Evolutionary conservation across 23 tunicate species (phyloP).

Genomic region (Trididemnum clinides): DNA sequence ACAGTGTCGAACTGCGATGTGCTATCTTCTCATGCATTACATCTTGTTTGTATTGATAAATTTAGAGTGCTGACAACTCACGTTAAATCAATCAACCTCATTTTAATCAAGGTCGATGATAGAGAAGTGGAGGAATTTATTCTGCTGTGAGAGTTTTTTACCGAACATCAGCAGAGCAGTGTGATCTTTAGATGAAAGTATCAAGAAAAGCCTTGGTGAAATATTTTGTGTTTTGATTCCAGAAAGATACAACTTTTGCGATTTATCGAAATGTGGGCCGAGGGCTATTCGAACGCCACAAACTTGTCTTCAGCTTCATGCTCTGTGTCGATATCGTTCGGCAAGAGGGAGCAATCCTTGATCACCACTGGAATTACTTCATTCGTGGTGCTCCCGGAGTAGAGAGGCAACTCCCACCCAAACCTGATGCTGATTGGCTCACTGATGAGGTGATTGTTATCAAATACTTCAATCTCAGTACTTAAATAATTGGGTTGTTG

Average conservation of each 20-base stretch:
- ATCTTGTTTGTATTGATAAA: too few relatives aligned
- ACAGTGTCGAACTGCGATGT: too few relatives aligned
- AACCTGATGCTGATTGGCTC: slow-evolving; percentile 70
- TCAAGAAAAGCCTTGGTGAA: too few relatives aligned
- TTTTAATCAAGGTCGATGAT: too few relatives aligned
- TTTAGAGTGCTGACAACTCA: too few relatives aligned
- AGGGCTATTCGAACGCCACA: slow-evolving; percentile 88
- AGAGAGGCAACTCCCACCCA: slow-evolving; percentile 58
- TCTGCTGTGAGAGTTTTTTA: too few relatives aligned
- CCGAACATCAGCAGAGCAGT: too few relatives aligned
- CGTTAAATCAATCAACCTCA: too few relatives aligned
- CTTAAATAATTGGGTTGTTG: not conserved
- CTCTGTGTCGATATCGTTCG: slow-evolving; percentile 78
- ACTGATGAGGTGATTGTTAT: slow-evolving; percentile 52
- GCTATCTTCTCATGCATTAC: too few relatives aligned
- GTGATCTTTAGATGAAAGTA: too few relatives aligned
- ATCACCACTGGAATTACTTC: slow-evolving; percentile 74
- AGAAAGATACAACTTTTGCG: slow-evolving; percentile 79
- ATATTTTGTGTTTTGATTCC: not conserved
- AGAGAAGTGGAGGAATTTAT: too few relatives aligned
- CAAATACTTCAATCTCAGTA: not conserved
- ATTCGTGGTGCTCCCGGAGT: slow-evolving; percentile 77
- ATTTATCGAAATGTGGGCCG: slow-evolving; percentile 86
- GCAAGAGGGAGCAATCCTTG: slow-evolving; percentile 34
- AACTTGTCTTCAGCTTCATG: slow-evolving; percentile 93